Evolutionary conservation across 2,888 invertebrate genomes (phyloP).

Genomic region (Odontothrips loti): DNA sequence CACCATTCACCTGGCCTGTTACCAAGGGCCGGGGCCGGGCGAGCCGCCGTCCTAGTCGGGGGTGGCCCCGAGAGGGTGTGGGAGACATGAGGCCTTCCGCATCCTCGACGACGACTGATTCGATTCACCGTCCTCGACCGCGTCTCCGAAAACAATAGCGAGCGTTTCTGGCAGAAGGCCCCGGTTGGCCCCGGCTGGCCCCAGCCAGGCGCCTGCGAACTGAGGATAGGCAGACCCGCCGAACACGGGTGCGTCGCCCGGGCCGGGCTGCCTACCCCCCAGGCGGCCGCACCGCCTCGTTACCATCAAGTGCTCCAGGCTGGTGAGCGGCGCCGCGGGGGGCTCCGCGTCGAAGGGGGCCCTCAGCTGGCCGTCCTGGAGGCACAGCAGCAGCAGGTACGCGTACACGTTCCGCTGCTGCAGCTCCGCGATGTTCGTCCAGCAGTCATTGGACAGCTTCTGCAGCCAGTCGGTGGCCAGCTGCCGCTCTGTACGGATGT

Average conservation of each 20-base stretch:
- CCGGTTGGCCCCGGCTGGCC: no score
- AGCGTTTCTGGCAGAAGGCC: no score
- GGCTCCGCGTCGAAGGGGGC: conserved; percentile 52
- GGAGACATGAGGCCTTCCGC: no score
- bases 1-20: no score
- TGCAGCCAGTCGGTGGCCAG: conserved; percentile 1
- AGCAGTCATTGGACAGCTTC: conserved; percentile 34
- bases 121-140: no score
- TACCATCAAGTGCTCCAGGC: conserved; percentile 47
- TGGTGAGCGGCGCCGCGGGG: conserved; percentile 48
- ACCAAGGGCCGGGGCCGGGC: no score
- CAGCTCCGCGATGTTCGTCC: conserved; percentile 51
- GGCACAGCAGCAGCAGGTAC: conserved; percentile 51
- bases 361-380: conserved; percentile 49
- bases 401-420: conserved; percentile 54
- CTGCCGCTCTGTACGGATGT: background rate
- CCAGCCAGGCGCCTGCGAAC: background rate
- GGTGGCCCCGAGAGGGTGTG: no score
- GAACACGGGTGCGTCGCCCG: no score
- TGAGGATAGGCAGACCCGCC: background rate
- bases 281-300: background rate
- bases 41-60: no score
- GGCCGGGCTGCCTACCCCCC: background rate
- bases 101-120: no score
- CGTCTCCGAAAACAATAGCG: no score